Base-by-base conservation (phyloP, 2,888 invertebrate genomes). In the Augochlorella aurata region DNA sequence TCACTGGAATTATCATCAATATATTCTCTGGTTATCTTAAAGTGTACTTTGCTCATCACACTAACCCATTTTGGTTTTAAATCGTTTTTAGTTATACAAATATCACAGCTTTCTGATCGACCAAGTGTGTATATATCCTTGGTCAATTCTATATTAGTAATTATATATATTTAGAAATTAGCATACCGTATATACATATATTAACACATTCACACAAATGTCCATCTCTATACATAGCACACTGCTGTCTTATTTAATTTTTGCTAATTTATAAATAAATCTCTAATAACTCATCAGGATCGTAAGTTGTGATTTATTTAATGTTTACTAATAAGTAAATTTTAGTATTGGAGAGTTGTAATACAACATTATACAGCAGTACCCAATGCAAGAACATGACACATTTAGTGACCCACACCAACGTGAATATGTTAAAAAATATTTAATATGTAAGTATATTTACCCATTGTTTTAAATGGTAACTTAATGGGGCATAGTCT, bases 11-110 rank as follows among this genome's bases (percentile, higher is more conserved):
- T 93, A 3, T 90, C 90, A 7, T 91, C 89, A 52, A 93, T 93
- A 83, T 94, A 95, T 89, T 95, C 95, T 87, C 95, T 94, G 38
- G 88, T 94, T 67, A 97, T 95, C 12, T 90, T 85, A 91, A 96
- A 96, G 86, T 97, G 97, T 67, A 94, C 91, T 92, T 96, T 96
- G 91, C 96, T 96, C 21, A 96, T 94, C 87, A 94, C 95, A 79
- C 92, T 93, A 1, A 95, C 91, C 18, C 94, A 93, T 76, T 93
- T 94, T 44, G 93, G 92, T 45, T 94, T 94, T 8, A 95, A 91
- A 18, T 94, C 94, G 0, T 94, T 93, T 72, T 92, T 94, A 63
- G 92, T 94, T 81, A 96, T 91, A n/a, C 92, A 88, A 87, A 95
- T 94, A 73, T 95, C 94, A 88, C 95, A 96, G 4, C 82, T 89